Evolutionary conservation across 2,797 vertebrate species (phyloP).

Genomic region (Arremon aurantiirostris): DNA sequence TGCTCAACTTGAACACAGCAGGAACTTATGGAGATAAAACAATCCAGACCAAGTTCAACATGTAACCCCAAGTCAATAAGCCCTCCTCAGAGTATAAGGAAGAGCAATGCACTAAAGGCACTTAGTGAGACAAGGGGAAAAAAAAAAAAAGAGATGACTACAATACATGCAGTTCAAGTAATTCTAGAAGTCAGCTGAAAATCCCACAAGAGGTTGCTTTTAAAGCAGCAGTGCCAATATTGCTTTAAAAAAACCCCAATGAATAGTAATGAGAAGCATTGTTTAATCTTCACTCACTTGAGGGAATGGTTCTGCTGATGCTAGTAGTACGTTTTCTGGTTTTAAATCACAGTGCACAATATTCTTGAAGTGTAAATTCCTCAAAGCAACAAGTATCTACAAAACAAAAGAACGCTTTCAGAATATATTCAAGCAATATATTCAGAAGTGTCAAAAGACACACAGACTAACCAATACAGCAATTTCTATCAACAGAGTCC

Average conservation of each 20-base stretch:
- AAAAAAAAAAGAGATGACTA: not conserved
- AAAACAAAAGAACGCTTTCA: not conserved
- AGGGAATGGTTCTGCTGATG: conserved; percentile 95
- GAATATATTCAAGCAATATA: not conserved
- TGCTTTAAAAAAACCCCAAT: not conserved
- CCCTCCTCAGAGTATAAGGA: not conserved
- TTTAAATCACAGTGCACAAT: conserved; percentile 99
- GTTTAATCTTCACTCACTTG: conserved; percentile 78
- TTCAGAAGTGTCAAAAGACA: not conserved
- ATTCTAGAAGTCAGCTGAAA: not conserved
- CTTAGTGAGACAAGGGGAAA: not conserved
- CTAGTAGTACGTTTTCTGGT: conserved; percentile 95
- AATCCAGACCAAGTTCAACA: not conserved
- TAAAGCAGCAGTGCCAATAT: not conserved
- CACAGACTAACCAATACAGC: not conserved
- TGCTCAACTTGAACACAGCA: not conserved
- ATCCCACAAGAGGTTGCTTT: not conserved
- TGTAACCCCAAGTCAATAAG: not conserved
- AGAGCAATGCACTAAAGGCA: not conserved
- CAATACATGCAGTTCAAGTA: not conserved
- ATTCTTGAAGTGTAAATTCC: conserved; percentile 98
- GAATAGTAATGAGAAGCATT: not conserved
- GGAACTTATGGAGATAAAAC: not conserved
- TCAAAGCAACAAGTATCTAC: conserved; percentile 95
- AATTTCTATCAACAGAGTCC: not conserved